Evolutionary conservation across 2,888 invertebrate species (phyloP).

Genomic region (Deladenus siricidicola): DNA sequence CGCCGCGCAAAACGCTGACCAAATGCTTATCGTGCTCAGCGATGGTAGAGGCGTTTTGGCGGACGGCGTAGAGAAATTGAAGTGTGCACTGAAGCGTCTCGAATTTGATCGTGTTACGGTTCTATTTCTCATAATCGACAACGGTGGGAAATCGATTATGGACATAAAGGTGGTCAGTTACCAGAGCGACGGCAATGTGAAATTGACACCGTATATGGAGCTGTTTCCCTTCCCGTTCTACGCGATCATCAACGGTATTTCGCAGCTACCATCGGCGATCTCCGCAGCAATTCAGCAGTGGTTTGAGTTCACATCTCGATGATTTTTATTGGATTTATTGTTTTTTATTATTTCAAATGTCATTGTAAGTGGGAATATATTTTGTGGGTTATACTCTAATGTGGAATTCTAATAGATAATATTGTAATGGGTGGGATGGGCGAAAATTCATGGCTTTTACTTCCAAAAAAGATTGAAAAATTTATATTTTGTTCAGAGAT

Average conservation of each 20-base stretch:
- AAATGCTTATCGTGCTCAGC: slow-evolving; percentile 80
- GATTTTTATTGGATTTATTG: too few relatives aligned
- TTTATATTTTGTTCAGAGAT: too few relatives aligned
- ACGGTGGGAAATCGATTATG: slow-evolving; percentile 82
- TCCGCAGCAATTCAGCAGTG: slow-evolving; percentile 94
- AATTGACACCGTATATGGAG: slow-evolving; percentile 70
- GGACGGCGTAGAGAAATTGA: slow-evolving; percentile 64
- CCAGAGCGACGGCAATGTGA: slow-evolving; percentile 44
- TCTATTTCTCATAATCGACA: slow-evolving; percentile 90
- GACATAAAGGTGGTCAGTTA: slow-evolving; percentile 76
- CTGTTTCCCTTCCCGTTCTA: slow-evolving; percentile 97
- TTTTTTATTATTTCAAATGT: too few relatives aligned
- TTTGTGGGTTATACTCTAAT: too few relatives aligned
- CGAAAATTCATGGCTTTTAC: too few relatives aligned
- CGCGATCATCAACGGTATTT: slow-evolving; percentile 64
- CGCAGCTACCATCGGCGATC: slow-evolving; percentile 74
- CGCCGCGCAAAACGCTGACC: slow-evolving; percentile 59
- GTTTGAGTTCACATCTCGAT: slow-evolving; percentile 71
- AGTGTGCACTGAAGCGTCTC: slow-evolving; percentile 29
- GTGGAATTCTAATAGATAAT: too few relatives aligned
- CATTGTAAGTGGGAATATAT: too few relatives aligned
- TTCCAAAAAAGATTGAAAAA: too few relatives aligned
- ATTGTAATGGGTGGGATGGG: too few relatives aligned
- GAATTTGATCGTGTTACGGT: slow-evolving; percentile 69
- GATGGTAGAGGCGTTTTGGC: slow-evolving; percentile 90